Evolutionary conservation across 2,888 invertebrate genomes (phyloP), one percentile per base, ranked within the genome.

Genomic region (Synergus laeviventris): DNA sequence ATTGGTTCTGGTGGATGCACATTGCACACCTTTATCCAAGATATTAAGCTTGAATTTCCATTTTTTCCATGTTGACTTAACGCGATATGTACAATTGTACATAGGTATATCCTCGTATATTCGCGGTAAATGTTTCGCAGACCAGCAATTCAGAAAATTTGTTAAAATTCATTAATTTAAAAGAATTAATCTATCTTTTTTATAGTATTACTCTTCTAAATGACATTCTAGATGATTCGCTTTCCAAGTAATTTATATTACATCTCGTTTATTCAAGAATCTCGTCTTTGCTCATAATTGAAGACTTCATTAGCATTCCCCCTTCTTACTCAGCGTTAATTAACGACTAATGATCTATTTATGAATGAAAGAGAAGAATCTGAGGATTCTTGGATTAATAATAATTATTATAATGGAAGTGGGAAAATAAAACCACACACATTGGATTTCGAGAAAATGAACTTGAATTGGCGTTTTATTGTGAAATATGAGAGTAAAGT

Each of bases 401-500:
- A 62, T 62, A 45, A 31, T 62, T 36, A 70, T 49, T 49, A 70
- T 24, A 24, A n/a, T 49, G 14, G 18, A 21, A 39, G 42, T 21
- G 21, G 18, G 8, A 18, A 42, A 70, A 16, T 31, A 31, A 49
- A 45, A 70, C 45, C 66, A 24, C 45, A 49, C 66, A 70, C 24
- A 70, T 45, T 45, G 45, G n/a, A 70, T 70, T 45, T 70, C 16
- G 24, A 49, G 78, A 81, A 85, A 86, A 85, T 85, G 83, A 85
- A 86, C 86, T 85, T 85, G 84, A 85, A 87, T 88, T 86, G 86
- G 80, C 81, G 81, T 81, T 84, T 84, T 86, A 85, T 87, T 87
- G 86, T 82, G 86, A 88, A 87, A 87, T 86, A 86, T 84, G 85
- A 87, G 86, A 83, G 84, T 82, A 82, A 86, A 86, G 82, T 86